Evolutionary conservation across 2,888 invertebrate species (phyloP).

Genomic region (Lithosia quadra): DNA sequence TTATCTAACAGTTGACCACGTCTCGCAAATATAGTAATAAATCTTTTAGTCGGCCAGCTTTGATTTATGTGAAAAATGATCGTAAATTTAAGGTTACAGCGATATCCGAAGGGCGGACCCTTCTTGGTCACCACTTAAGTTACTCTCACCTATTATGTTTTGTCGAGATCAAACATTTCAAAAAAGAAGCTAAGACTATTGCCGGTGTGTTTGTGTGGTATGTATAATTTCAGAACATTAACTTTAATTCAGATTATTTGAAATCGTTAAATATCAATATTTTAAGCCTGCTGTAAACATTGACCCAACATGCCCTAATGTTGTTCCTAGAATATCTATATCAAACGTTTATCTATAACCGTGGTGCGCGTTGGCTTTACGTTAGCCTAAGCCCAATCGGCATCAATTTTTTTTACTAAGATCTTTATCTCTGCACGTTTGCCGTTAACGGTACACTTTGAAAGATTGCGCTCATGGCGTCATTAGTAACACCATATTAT

Average conservation of each 20-base stretch:
- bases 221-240: slow-evolving; percentile 10
- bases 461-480: not conserved
- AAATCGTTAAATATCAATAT: not conserved
- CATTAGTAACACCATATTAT: not conserved
- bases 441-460: not conserved
- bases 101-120: slow-evolving; percentile 68
- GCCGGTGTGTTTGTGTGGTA: not conserved
- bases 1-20: slow-evolving; percentile 72
- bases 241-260: not conserved
- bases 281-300: not conserved
- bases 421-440: not conserved
- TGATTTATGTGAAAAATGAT: slow-evolving; percentile 87
- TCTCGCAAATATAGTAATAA: slow-evolving; percentile 77
- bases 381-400: not conserved
- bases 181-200: slow-evolving; percentile 1
- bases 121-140: slow-evolving; percentile 60
- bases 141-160: slow-evolving; percentile 69
- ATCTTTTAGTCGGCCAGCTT: slow-evolving; percentile 81
- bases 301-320: too few species aligned
- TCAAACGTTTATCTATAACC: not conserved
- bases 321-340: too few species aligned
- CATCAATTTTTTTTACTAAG: not conserved
- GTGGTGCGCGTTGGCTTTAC: not conserved
- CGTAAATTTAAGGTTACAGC: slow-evolving; percentile 85
- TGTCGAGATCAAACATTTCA: slow-evolving; percentile 38